These are phyloP conservation scores for Otis tarda DNA, from an alignment of 2,113 vertebrate genomes.

Conservation along the genomic window DNA sequence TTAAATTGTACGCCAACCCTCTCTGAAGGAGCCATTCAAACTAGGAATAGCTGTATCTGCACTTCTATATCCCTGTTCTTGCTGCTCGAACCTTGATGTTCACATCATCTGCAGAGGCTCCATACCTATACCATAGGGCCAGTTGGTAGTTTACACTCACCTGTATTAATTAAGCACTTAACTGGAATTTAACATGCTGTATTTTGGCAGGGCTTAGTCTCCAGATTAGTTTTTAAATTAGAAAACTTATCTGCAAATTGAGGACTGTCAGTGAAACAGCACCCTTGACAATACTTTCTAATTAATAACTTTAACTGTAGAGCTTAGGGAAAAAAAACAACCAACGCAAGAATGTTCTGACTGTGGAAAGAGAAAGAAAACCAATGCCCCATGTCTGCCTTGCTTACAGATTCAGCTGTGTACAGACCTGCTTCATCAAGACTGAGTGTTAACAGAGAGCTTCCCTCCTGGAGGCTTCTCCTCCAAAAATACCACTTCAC, in stretches of 20 bases:
- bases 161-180: not conserved
- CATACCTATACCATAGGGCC: not conserved
- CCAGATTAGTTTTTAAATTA: not conserved
- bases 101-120: not conserved
- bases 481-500: not conserved
- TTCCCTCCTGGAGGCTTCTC: not conserved
- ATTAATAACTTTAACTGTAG: not conserved
- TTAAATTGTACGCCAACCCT: not conserved
- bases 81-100: not conserved
- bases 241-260: not conserved
- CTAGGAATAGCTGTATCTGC: not conserved
- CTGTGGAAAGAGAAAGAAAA: not conserved
- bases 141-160: not conserved
- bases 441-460: not conserved
- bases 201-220: not conserved
- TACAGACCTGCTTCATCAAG: not conserved
- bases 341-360: not conserved
- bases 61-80: not conserved
- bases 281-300: not conserved
- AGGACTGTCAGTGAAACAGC: not conserved
- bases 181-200: not conserved
- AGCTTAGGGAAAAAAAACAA: not conserved
- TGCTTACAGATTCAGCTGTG: not conserved
- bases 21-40: not conserved
- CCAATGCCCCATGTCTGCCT: not conserved